Base-by-base conservation (phyloP, 1,140 invertebrate genomes). In the Leptonema lineaticorne region DNA sequence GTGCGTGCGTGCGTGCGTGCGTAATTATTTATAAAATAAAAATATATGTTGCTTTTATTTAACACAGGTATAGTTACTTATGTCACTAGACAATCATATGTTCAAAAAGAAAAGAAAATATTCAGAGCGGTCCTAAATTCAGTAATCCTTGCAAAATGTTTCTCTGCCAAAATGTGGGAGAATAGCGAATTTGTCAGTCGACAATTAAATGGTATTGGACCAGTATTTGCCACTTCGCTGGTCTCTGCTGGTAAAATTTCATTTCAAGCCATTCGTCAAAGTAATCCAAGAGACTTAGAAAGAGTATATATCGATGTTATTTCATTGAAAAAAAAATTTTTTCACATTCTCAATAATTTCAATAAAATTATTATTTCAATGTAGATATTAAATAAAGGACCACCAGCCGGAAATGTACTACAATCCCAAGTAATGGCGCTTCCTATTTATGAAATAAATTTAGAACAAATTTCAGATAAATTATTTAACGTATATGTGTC, bases 231-330 rank as follows among this genome's bases (percentile, higher is more conserved):
- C 26, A 81, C 78, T n/a, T 73, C 84, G n/a, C 76, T 93, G 9
- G 88, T 85, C 0, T 81, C 85, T 53, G 85, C 88, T 59, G 89
- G 87, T 11, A 87, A 91, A 75, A 86, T 81, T 7, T 84, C 83
- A 57, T 90, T 93, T 75, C 78, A 87, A 74, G 76, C 84, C n/a
- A 76, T 93, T 29, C 77, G 83, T 57, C 82, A 87, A 57, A 84
- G 86, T 18, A 87, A 91, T 81, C 89, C 90, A 9, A 82, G 90
- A 75, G 86, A 91, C 76, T 78, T 93, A 67, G 91, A 93, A 84
- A 77, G 89, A 79, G 89, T 90, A 67, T 37, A 68, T 28, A 18
- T 27, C 7, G 1, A 45, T n/a, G n/a, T n/a, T n/a, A n/a, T n/a
- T 67, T 67, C 8, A 59, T 53, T 53, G n/a, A 30, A 22, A 20